Evolutionary conservation across 2,888 invertebrate genomes (phyloP).

Genomic region (Coelopa pilipes): DNA sequence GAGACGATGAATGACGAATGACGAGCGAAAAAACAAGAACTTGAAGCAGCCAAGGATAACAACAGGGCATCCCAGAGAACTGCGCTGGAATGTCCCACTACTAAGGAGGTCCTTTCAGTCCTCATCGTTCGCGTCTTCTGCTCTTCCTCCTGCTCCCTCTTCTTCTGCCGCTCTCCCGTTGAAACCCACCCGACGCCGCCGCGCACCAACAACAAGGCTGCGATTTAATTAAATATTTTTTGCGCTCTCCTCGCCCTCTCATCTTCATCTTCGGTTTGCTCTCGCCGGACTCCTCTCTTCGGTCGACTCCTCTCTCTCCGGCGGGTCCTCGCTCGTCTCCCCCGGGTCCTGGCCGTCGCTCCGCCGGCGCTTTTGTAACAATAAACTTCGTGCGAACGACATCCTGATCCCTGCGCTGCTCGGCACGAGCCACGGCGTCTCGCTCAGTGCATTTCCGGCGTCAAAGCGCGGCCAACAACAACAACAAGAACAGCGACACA

Average conservation of each 20-base stretch:
- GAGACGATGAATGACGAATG: too few relatives aligned
- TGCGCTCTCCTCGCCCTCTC: too few relatives aligned
- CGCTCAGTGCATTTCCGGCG: neutral
- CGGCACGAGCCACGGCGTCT: neutral
- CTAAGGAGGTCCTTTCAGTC: too few relatives aligned
- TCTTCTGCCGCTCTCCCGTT: too few relatives aligned
- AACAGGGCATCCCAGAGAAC: too few relatives aligned
- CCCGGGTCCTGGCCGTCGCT: neutral
- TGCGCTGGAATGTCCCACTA: too few relatives aligned
- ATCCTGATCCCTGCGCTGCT: conserved; percentile 12
- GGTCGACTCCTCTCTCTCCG: too few relatives aligned
- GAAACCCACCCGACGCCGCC: neutral
- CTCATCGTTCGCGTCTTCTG: too few relatives aligned
- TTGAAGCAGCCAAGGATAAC: too few relatives aligned
- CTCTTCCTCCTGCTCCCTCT: neutral
- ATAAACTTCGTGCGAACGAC: conserved; percentile 19
- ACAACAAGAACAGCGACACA: neutral
- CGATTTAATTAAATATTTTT: conserved; percentile 12
- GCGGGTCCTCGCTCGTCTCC: too few relatives aligned
- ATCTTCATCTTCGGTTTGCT: neutral
- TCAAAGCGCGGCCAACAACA: neutral
- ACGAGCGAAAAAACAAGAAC: too few relatives aligned
- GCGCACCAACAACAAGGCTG: neutral
- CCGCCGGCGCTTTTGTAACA: neutral
- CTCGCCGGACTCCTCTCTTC: neutral